phyloP scores from a whole-genome alignment of 2,888 invertebrate genomes.

The Noctua janthe region DNA sequence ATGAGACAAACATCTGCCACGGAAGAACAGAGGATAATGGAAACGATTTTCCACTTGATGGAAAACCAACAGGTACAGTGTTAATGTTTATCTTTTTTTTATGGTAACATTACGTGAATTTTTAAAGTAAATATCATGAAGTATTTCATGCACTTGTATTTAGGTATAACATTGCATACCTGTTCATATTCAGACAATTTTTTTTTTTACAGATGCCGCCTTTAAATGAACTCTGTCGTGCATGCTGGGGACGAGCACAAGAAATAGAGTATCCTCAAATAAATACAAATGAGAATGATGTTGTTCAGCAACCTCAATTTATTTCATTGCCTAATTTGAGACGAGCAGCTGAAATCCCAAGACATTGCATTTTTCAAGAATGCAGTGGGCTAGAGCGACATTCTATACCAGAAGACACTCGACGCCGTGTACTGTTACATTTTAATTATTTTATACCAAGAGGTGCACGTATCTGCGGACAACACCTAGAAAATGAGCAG shows the following conservation, averaged over 20 bases:
- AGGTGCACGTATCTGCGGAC: constrained; percentile 6
- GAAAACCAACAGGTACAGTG: constrained; percentile 7
- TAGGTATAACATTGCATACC: background rate
- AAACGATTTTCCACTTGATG: constrained; percentile 5
- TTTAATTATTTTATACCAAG: constrained; percentile 15
- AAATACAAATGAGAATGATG: background rate
- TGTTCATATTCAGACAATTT: background rate
- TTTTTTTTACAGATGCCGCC: constrained; percentile 4
- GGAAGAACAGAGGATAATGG: constrained; percentile 7
- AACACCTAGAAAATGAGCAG: constrained; percentile 3
- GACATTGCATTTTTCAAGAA: constrained; percentile 12
- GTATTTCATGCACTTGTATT: background rate
- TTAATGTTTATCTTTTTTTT: background rate
- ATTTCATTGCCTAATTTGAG: constrained; percentile 10
- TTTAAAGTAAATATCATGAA: constrained; percentile 1
- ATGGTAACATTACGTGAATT: background rate
- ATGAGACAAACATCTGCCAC: constrained; percentile 18
- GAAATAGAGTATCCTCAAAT: constrained; percentile 26
- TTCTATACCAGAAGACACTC: constrained; percentile 20
- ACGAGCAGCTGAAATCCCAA: constrained; percentile 4
- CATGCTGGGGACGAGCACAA: constrained; percentile 13
- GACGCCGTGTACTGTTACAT: constrained; percentile 1
- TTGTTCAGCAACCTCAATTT: background rate
- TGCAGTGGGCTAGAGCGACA: constrained; percentile 16
- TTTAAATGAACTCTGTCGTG: constrained; percentile 1